Evolutionary conservation across 2,888 invertebrate species (phyloP).

Genomic region (Calameuta filiformis): DNA sequence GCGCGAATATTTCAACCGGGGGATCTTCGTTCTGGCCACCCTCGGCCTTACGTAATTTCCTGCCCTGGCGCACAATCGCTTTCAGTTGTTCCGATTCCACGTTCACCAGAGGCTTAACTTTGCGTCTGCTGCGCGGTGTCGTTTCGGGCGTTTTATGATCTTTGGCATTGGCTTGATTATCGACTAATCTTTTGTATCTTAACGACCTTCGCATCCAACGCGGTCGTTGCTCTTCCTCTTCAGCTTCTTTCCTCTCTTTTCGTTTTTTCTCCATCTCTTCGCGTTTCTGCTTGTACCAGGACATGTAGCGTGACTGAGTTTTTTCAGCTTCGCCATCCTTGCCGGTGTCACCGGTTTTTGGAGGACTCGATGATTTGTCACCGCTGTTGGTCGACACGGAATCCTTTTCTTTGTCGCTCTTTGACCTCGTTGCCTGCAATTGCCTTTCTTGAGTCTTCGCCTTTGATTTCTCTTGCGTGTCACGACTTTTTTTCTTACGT

Average conservation of each 20-base stretch:
- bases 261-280: conserved; percentile 54
- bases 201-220: conserved; percentile 42
- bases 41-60: conserved; percentile 63
- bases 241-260: conserved; percentile 33
- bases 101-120: conserved; percentile 58
- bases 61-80: conserved; percentile 62
- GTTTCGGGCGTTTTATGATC: conserved; percentile 36
- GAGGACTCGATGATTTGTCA: conserved; percentile 2
- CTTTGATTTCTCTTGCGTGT: neutral
- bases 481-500: neutral
- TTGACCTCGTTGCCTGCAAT: neutral
- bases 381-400: neutral
- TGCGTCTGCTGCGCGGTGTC: conserved; percentile 43
- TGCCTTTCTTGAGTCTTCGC: neutral
- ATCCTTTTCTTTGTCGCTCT: neutral
- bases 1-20: conserved; percentile 57
- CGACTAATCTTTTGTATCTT: neutral
- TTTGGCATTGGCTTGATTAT: neutral
- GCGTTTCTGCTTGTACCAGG: conserved; percentile 61
- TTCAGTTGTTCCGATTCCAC: conserved; percentile 62
- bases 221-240: conserved; percentile 41
- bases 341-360: neutral
- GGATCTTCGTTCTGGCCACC: conserved; percentile 62
- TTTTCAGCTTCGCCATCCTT: conserved; percentile 23
- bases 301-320: conserved; percentile 58